phyloP scores from a whole-genome alignment of 2,888 invertebrate species.

The Macrophya annulata region DNA sequence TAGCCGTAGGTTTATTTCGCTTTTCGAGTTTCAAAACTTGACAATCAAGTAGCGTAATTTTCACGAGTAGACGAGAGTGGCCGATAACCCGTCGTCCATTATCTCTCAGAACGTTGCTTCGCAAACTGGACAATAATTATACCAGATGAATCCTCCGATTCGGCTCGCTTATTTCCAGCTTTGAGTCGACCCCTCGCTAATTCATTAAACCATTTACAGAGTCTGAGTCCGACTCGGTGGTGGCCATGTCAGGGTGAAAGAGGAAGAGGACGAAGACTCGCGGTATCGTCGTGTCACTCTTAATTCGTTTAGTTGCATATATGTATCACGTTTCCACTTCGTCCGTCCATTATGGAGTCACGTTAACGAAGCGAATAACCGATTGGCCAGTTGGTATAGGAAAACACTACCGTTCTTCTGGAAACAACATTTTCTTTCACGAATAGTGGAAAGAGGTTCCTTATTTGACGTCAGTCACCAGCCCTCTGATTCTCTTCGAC shows the following conservation, averaged over 20 bases:
- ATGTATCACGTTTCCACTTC: background rate
- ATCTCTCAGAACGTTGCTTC: background rate
- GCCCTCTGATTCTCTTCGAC: slow-evolving; percentile 68
- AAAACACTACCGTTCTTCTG: slow-evolving; percentile 8
- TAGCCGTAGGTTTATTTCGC: background rate
- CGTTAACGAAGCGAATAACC: slow-evolving; percentile 26
- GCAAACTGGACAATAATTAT: slow-evolving; percentile 32
- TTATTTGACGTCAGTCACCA: slow-evolving; percentile 66
- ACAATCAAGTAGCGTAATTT: slow-evolving; percentile 47
- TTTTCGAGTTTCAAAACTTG: slow-evolving; percentile 38
- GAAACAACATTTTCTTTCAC: background rate
- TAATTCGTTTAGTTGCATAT: slow-evolving; percentile 66
- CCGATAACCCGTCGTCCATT: background rate
- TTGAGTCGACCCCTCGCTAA: slow-evolving; percentile 65
- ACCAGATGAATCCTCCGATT: slow-evolving; percentile 44
- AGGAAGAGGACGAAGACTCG: background rate
- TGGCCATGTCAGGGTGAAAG: background rate
- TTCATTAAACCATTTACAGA: slow-evolving; percentile 70
- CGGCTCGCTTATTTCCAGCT: slow-evolving; percentile 63
- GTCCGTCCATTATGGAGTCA: background rate
- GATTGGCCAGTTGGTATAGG: background rate
- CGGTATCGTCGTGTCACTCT: slow-evolving; percentile 61
- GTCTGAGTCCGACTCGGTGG: slow-evolving; percentile 40
- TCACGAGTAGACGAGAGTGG: background rate
- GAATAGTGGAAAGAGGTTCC: background rate